A percentile compares a stretch with the other conserved stretches of the same genome.
Conservation (phyloP, 1,140 invertebrate species). For the Drosophila leontia region DNA sequence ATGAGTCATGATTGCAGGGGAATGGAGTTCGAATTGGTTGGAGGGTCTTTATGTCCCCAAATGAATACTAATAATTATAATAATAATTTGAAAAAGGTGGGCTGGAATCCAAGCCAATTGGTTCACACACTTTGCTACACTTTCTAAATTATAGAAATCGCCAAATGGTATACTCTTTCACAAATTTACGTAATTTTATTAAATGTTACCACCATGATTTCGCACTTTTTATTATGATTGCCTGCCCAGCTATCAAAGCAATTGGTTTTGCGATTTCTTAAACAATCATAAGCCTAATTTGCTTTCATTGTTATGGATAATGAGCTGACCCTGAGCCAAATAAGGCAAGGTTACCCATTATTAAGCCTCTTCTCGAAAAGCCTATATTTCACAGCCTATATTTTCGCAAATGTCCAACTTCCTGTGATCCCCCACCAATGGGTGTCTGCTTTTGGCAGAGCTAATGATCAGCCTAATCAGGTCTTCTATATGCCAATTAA, state of each 20-base stretch:
- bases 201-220: slow-evolving; percentile 55
- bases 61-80: not conserved
- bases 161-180: slow-evolving; percentile 9
- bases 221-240: slow-evolving; percentile 22
- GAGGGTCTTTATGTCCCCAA: not conserved
- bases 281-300: slow-evolving; percentile 62
- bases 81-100: not conserved
- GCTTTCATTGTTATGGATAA: slow-evolving; percentile 55
- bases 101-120: not conserved
- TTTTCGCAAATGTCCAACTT: slow-evolving; percentile 26
- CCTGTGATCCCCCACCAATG: slow-evolving; percentile 15
- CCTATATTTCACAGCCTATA: slow-evolving; percentile 45
- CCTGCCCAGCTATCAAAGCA: slow-evolving; percentile 53
- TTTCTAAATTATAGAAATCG: slow-evolving; percentile 35
- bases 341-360: slow-evolving; percentile 55
- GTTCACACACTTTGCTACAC: slow-evolving; percentile 31
- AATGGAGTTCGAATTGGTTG: slow-evolving; percentile 7
- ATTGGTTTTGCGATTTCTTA: slow-evolving; percentile 64
- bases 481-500: slow-evolving; percentile 76
- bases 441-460: slow-evolving; percentile 26
- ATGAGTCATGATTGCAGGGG: slow-evolving; percentile 51
- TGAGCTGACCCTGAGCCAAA: slow-evolving; percentile 59
- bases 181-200: slow-evolving; percentile 35
- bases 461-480: slow-evolving; percentile 54
- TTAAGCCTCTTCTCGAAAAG: slow-evolving; percentile 9